These are phyloP conservation scores for Sialis lutaria DNA, from an alignment of 2,888 invertebrate genomes.

Conservation along the genomic window DNA sequence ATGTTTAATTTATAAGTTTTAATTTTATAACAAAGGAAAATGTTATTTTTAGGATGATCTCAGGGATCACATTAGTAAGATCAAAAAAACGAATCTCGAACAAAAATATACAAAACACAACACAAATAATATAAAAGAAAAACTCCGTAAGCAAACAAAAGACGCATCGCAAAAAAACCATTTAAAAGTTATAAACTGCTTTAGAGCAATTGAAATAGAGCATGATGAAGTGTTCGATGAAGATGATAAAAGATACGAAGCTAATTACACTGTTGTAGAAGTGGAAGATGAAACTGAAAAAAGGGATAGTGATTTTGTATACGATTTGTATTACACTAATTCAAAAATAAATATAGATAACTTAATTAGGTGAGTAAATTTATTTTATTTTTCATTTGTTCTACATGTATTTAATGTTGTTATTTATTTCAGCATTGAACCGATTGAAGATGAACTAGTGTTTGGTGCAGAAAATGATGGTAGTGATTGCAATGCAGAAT, in stretches of 20 bases:
- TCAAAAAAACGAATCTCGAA: slow-evolving; percentile 26
- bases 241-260: slow-evolving; percentile 12
- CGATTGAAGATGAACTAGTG: slow-evolving; percentile 24
- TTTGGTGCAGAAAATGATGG: slow-evolving; percentile 19
- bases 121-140: slow-evolving; percentile 27
- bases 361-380: slow-evolving; percentile 19
- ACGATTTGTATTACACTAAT: slow-evolving; percentile 43
- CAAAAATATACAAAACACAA: slow-evolving; percentile 26
- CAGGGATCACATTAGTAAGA: slow-evolving; percentile 25
- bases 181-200: slow-evolving; percentile 39
- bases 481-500: slow-evolving; percentile 29
- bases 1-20: background rate
- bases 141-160: slow-evolving; percentile 27
- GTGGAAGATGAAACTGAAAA: slow-evolving; percentile 18
- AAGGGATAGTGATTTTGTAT: slow-evolving; percentile 31
- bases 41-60: slow-evolving; percentile 23
- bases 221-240: slow-evolving; percentile 11
- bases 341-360: slow-evolving; percentile 26
- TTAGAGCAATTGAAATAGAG: slow-evolving; percentile 25
- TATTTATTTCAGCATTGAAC: slow-evolving; percentile 21
- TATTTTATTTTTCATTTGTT: background rate
- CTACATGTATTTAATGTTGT: slow-evolving; percentile 11
- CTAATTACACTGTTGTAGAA: slow-evolving; percentile 35
- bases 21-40: background rate
- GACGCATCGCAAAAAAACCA: slow-evolving; percentile 30